Evolutionary conservation across 2,113 vertebrate genomes (phyloP), one percentile per base, ranked within the genome.

Genomic region (Xyrauchen texanus): DNA sequence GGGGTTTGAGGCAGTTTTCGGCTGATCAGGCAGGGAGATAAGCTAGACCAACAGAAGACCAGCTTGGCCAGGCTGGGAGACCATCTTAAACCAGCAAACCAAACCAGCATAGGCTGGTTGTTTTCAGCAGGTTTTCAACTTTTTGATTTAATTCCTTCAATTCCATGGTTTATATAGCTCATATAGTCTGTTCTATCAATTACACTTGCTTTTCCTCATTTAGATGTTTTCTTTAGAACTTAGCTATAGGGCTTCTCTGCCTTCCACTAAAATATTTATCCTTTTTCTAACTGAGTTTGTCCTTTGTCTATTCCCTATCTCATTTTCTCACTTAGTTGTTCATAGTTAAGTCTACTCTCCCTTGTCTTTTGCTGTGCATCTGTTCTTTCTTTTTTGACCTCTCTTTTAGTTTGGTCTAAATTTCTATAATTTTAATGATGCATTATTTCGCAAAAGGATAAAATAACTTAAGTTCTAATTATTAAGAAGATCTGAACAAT

Each of bases 221-320:
- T 5, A 13, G 68, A 34, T 34, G 21, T 58, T 57, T 44, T 65
- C 12, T 67, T 34, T 12, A 8, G 15, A 60, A 44, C 51, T 64
- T 44, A 53, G 15, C 65, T 58, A 9, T n/a, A 55, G n/a, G 8
- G n/a, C n/a, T 62, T 71, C 21, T 34, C 51, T 80, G 15, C 46
- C 57, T 42, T 60, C 63, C 46, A 11, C 62, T 34, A 11, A 10
- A 21, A 63, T 65, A n/a, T 76, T 76, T 64, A 65, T 53, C 5
- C 44, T 65, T 76, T 76, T 8, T 65, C 70, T n/a, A 55, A 61
- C 61, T 60, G 49, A 65, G 49, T 66, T 66, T 55, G 62, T 65
- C 34, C 0, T 8, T 53, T 65, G 13, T 65, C 51, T 53, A n/a
- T 52, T 21, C 13, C 60, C 13, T 58, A 47, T 61, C 53, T 74